These are phyloP conservation scores for Pharmacophagus antenor DNA, from an alignment of 2,888 invertebrate species.

Conservation along the genomic window DNA sequence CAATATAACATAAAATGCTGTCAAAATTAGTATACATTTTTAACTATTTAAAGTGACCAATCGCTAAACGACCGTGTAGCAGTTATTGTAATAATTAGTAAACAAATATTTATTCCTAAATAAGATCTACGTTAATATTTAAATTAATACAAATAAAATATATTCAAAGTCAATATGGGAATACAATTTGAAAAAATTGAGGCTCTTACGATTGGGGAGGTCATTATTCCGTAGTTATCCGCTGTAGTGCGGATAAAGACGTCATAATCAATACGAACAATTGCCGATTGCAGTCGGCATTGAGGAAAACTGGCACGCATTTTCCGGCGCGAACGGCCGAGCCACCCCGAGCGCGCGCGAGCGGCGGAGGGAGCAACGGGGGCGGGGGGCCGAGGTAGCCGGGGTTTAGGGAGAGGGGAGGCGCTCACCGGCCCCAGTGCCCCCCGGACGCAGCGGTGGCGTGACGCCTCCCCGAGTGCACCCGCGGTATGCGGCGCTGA, in stretches of 20 bases:
- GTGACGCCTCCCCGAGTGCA: conserved; percentile 74
- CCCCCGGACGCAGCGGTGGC: conserved; percentile 77
- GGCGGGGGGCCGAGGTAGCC: conserved; percentile 43
- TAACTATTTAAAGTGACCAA: no score
- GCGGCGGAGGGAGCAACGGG: conserved; percentile 43
- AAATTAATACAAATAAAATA: not conserved
- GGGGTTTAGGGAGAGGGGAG: conserved; percentile 46
- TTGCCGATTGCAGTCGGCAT: conserved; percentile 57
- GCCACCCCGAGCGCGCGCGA: conserved; percentile 51
- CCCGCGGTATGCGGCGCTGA: conserved; percentile 74
- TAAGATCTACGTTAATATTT: no score
- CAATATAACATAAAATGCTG: no score
- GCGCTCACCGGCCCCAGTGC: conserved; percentile 62
- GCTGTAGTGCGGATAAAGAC: conserved; percentile 37
- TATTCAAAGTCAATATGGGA: not conserved
- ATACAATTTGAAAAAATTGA: not conserved
- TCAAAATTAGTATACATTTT: no score
- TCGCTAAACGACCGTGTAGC: no score
- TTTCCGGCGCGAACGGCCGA: conserved; percentile 58
- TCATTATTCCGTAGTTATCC: conserved; percentile 28
- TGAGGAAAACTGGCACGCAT: conserved; percentile 73
- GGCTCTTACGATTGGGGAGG: conserved; percentile 15
- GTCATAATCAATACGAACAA: conserved; percentile 55
- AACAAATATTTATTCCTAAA: no score
- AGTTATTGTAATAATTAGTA: no score